Evolutionary conservation across 2,888 invertebrate genomes (phyloP), one percentile per base, ranked within the genome.

Genomic region (Zeuzera pyrina): DNA sequence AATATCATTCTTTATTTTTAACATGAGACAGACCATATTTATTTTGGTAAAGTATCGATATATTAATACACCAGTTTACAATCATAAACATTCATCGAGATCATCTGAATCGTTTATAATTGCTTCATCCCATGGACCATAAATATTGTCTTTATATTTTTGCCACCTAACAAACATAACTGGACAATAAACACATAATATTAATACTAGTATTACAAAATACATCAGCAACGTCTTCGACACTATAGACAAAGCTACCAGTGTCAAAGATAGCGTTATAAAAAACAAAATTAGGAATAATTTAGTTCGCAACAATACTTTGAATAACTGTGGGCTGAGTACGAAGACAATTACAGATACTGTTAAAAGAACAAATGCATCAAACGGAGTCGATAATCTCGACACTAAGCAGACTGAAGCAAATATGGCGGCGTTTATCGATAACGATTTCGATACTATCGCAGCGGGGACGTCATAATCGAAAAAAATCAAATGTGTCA

Each of bases 81-180:
- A n/a, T n/a, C n/a, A 19, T 2, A 25, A 12, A 12, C 25, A 25
- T 13, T 79, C 78, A 8, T 81, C 76, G 3, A 86, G 61, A 57
- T 83, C 84, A 52, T 86, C 86, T 0, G 85, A 78, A 70, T 88
- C 88, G 53, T 87, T 88, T 41, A 90, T 89, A 48, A 93, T 79
- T 7, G 98, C 98, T 63, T 98, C 98, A 68, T 98, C 98, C 98
- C 98, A 98, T 0, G 98, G 98, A 0, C 98, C 98, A 69, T 97
- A 92, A 41, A 97, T 97, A 68, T 97, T 98, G 53, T 92, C 90
- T 58, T 95, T 95, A 60, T 90, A 89, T 21, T 83, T 88, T 57
- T 94, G 93, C 83, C 91, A 91, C 31, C 72, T 78, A 0, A 92
- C 88, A 73, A 93, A 95, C 61, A 90, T 86, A 2, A 87, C 59